Percentiles rank a stretch among this genome's conserved stretches.
These are phyloP conservation scores for Lepus europaeus DNA, from an alignment of 2,113 vertebrate genomes.

Conservation along the genomic window DNA sequence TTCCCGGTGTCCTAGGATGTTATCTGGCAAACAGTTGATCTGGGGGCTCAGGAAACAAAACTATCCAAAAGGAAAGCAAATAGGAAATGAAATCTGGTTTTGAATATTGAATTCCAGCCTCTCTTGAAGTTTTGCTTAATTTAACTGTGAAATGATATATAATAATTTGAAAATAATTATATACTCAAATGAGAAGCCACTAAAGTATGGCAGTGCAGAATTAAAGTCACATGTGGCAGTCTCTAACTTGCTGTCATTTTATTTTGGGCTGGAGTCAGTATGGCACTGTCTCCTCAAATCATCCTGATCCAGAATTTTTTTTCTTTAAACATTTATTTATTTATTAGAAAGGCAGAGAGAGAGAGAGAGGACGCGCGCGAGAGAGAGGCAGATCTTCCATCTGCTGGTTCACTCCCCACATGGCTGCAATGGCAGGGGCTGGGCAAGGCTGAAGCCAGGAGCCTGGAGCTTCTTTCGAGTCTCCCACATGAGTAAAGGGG, in stretches of 20 bases:
- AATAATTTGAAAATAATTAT: slow-evolving; percentile 77
- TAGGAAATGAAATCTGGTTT: slow-evolving; percentile 44
- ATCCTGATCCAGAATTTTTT: background rate
- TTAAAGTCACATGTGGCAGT: slow-evolving; percentile 58
- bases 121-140: slow-evolving; percentile 66
- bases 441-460: too few relatives aligned
- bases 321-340: too few relatives aligned
- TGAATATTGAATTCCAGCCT: slow-evolving; percentile 59
- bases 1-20: background rate
- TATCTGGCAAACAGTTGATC: slow-evolving; percentile 16
- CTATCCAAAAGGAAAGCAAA: slow-evolving; percentile 31
- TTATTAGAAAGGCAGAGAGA: too few relatives aligned
- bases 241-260: slow-evolving; percentile 63
- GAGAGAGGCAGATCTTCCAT: too few relatives aligned
- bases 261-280: slow-evolving; percentile 60
- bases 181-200: slow-evolving; percentile 61
- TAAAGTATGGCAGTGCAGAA: slow-evolving; percentile 8
- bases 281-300: slow-evolving; percentile 47
- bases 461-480: too few relatives aligned
- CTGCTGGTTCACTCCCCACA: too few relatives aligned
- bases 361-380: too few relatives aligned
- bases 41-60: slow-evolving; percentile 58
- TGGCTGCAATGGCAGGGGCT: too few relatives aligned
- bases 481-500: too few relatives aligned
- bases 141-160: slow-evolving; percentile 72